These are phyloP conservation scores for Drosophila limbata DNA, from an alignment of 2,888 invertebrate species.

Conservation along the genomic window DNA sequence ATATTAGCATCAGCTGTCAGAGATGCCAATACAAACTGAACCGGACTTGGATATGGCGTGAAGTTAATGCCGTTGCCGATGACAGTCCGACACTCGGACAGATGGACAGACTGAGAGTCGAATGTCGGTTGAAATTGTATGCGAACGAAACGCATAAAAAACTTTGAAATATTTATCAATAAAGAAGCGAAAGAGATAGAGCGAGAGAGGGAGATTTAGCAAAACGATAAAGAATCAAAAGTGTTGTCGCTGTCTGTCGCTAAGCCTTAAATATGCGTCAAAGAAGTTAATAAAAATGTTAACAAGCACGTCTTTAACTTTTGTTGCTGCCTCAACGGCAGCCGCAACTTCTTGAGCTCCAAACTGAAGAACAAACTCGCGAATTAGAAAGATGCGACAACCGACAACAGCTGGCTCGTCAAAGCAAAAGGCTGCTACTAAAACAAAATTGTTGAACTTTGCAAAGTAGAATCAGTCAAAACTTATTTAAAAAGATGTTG, in stretches of 20 bases:
- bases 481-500: too few relatives aligned
- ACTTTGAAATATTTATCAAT: conserved; percentile 56
- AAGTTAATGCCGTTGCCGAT: conserved; percentile 44
- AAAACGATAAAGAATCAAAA: conserved; percentile 51
- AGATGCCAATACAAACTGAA: conserved; percentile 42
- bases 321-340: conserved; percentile 15
- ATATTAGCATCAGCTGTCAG: conserved; percentile 54
- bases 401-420: background rate
- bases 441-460: background rate
- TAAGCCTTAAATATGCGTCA: conserved; percentile 48
- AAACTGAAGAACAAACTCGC: background rate
- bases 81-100: conserved; percentile 17
- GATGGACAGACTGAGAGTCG: background rate
- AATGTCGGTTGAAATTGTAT: conserved; percentile 12
- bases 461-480: too few relatives aligned
- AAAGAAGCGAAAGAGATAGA: conserved; percentile 16
- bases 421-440: background rate
- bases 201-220: conserved; percentile 26
- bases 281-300: conserved; percentile 51
- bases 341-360: background rate
- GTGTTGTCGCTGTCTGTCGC: conserved; percentile 29
- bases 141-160: conserved; percentile 35
- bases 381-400: conserved; percentile 3
- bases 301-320: conserved; percentile 43
- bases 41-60: conserved; percentile 31